These are phyloP conservation scores for Mugil cephalus DNA, from an alignment of 2,113 vertebrate species.

Conservation along the genomic window DNA sequence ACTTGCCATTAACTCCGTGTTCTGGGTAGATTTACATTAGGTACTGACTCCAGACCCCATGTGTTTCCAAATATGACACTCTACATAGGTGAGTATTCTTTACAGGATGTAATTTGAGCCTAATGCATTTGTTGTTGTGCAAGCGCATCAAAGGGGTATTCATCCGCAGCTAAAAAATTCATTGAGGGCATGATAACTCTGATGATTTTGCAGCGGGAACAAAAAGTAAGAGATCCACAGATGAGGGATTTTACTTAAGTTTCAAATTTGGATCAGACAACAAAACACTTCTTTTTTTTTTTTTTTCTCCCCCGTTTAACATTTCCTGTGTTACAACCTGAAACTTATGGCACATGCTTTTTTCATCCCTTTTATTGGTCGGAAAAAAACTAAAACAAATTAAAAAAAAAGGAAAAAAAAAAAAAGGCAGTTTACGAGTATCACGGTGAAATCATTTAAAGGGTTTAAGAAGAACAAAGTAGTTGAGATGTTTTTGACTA, in stretches of 20 bases:
- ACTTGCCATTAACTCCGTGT: too few species aligned
- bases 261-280: not conserved
- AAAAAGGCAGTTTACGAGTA: not conserved
- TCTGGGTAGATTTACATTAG: too few species aligned
- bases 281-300: too few species aligned
- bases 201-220: not conserved
- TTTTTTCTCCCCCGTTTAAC: too few species aligned
- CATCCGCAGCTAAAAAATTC: too few species aligned
- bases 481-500: slow-evolving; percentile 49
- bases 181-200: not conserved
- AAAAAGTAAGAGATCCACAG: not conserved
- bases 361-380: not conserved
- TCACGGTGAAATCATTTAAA: slow-evolving; percentile 14
- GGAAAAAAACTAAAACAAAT: slow-evolving; percentile 1
- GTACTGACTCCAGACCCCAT: not conserved
- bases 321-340: not conserved
- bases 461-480: slow-evolving; percentile 18
- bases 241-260: not conserved
- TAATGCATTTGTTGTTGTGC: too few species aligned
- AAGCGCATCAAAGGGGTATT: too few species aligned
- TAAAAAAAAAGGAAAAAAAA: not conserved
- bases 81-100: too few species aligned
- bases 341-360: not conserved
- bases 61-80: too few species aligned
- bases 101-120: too few species aligned